Percentiles rank a stretch among this genome's conserved stretches.
Conservation (phyloP, 2,113 vertebrate species). For the Coregonus clupeaformis region DNA sequence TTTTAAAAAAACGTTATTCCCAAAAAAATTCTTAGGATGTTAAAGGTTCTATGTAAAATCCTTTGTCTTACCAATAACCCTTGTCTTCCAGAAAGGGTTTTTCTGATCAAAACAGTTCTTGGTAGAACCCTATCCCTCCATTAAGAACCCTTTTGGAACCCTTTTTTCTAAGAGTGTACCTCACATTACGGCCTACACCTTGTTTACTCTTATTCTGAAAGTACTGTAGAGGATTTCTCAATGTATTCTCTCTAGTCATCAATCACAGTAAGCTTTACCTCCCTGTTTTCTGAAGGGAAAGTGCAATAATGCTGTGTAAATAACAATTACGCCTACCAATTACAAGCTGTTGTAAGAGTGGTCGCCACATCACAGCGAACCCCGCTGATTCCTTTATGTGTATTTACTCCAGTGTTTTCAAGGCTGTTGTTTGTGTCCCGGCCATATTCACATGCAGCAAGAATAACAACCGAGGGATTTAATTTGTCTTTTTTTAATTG, state of each 20-base stretch:
- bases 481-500: slow-evolving; percentile 54
- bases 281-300: slow-evolving; percentile 1
- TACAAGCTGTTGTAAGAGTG: slow-evolving; percentile 58
- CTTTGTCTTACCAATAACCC: too few relatives aligned
- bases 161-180: too few relatives aligned
- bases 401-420: slow-evolving; percentile 62
- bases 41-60: too few relatives aligned
- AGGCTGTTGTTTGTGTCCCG: slow-evolving; percentile 44
- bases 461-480: slow-evolving; percentile 54
- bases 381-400: slow-evolving; percentile 43
- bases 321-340: slow-evolving; percentile 61
- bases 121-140: too few relatives aligned
- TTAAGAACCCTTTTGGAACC: too few relatives aligned
- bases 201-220: too few relatives aligned
- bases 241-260: not conserved
- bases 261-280: not conserved
- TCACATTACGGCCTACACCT: slow-evolving; percentile 11
- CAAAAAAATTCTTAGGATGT: too few relatives aligned
- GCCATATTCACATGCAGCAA: slow-evolving; percentile 51
- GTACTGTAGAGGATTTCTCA: not conserved
- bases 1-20: too few relatives aligned
- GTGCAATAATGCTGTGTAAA: slow-evolving; percentile 50
- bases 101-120: too few relatives aligned
- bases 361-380: slow-evolving; percentile 53
- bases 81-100: too few relatives aligned